These are phyloP conservation scores for human DNA, from an alignment of 2,113 vertebrate genomes.

Conservation along the genomic window DNA sequence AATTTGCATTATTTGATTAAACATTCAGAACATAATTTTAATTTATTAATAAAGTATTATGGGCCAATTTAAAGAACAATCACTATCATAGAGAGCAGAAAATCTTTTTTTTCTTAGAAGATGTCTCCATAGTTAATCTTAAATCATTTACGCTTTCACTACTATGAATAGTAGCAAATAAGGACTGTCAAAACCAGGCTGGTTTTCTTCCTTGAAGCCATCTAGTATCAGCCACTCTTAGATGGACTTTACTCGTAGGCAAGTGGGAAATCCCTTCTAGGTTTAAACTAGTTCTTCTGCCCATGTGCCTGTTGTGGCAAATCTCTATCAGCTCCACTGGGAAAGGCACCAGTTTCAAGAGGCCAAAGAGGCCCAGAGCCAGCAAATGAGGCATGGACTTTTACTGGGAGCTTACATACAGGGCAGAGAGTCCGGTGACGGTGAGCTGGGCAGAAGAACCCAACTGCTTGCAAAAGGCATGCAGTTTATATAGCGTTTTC, in stretches of 20 bases:
- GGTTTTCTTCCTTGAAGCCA: background rate
- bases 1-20: background rate
- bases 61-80: background rate
- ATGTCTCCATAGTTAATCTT: background rate
- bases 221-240: background rate
- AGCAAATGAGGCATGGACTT: too few species aligned
- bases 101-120: background rate
- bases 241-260: background rate
- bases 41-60: constrained; percentile 36
- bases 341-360: too few species aligned
- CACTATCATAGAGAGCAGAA: background rate
- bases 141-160: background rate
- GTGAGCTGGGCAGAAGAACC: too few species aligned
- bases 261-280: background rate
- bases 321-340: too few species aligned
- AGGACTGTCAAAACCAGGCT: background rate
- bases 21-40: background rate
- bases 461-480: too few species aligned
- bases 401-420: too few species aligned
- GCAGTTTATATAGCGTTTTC: too few species aligned
- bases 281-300: background rate
- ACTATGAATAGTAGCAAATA: background rate
- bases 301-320: too few species aligned
- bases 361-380: too few species aligned
- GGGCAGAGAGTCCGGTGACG: too few species aligned